Conservation (phyloP, 2,113 vertebrate genomes). For the Petrocephalus microphthalmus region DNA sequence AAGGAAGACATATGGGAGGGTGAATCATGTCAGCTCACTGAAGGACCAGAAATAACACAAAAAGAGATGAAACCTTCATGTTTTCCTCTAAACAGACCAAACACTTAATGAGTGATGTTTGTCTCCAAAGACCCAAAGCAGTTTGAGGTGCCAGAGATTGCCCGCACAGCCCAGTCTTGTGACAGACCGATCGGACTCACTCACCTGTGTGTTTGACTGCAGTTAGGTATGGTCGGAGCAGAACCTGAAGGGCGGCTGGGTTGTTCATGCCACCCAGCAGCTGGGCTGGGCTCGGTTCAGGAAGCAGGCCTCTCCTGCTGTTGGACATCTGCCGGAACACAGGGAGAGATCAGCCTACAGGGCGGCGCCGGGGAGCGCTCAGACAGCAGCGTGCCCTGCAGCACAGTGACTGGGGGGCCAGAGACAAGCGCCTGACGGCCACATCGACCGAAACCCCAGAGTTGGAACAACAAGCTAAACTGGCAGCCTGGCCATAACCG, state of each 20-base stretch:
- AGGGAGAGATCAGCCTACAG: background rate
- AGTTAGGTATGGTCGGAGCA: slow-evolving; percentile 72
- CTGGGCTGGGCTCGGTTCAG: slow-evolving; percentile 86
- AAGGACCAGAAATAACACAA: background rate
- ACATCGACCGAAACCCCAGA: background rate
- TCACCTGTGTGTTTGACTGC: slow-evolving; percentile 72
- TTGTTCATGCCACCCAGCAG: slow-evolving; percentile 89
- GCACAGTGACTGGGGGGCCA: background rate
- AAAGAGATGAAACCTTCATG: background rate
- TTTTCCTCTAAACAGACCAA: background rate
- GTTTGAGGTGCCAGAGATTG: background rate
- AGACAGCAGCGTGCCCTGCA: background rate
- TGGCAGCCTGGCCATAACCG: background rate
- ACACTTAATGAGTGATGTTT: background rate
- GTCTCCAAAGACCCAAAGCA: background rate
- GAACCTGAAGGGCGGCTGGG: slow-evolving; percentile 84
- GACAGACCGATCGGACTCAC: background rate
- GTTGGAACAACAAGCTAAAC: background rate
- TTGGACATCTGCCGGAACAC: slow-evolving; percentile 70
- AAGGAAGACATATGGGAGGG: background rate
- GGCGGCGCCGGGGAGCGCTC: background rate
- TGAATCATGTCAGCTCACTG: background rate
- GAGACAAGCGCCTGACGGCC: background rate
- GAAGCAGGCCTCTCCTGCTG: slow-evolving; percentile 84
- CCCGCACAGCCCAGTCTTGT: background rate